These are phyloP conservation scores for Anguilla megastoma DNA, from an alignment of 2,797 vertebrate species.

Conservation along the genomic window DNA sequence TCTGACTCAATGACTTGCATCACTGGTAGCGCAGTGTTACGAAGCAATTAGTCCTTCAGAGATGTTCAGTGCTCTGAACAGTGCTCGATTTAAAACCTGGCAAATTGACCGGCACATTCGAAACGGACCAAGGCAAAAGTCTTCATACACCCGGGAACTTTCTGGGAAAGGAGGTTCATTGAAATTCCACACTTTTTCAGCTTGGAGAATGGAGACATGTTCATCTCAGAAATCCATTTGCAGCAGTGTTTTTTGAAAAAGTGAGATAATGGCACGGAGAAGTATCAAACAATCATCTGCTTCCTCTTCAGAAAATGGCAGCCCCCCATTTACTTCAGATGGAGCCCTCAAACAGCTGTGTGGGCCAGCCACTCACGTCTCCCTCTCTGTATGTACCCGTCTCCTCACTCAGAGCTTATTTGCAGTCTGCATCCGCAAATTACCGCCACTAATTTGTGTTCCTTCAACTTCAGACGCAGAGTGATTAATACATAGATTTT, in stretches of 20 bases:
- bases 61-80: neutral
- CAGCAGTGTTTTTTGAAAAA: neutral
- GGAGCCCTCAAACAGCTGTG: neutral
- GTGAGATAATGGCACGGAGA: neutral
- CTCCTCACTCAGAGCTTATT: neutral
- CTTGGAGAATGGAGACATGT: neutral
- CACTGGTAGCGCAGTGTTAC: neutral
- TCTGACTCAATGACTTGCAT: neutral
- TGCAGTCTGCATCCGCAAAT: slow-evolving; percentile 4
- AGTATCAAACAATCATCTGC: neutral
- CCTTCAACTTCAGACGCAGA: slow-evolving; percentile 11
- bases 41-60: neutral
- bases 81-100: neutral
- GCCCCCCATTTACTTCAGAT: neutral
- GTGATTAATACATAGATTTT: slow-evolving; percentile 17
- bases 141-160: neutral
- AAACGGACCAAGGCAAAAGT: neutral
- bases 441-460: neutral
- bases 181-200: neutral
- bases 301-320: neutral
- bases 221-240: neutral
- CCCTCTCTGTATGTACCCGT: neutral
- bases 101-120: neutral
- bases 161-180: neutral
- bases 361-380: neutral